Evolutionary conservation across 2,797 vertebrate species (phyloP), one percentile per base, ranked within the genome.

Genomic region (Myotis pilosus): DNA sequence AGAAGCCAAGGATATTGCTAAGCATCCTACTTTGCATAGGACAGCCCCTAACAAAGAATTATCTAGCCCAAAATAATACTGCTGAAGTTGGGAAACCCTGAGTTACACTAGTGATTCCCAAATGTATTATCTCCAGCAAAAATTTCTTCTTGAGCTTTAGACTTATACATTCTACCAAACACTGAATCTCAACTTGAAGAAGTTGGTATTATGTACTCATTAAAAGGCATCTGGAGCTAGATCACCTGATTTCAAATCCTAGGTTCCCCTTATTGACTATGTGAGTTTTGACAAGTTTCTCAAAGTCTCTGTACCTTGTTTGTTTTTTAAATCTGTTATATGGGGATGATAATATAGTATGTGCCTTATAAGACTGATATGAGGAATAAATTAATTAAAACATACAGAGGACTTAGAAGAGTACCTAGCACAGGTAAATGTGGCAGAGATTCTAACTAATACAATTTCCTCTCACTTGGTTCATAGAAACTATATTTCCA

Each of bases 381-480:
- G 38, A 80, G 36, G 64, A 84, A 74, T 47, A 66, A 66, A 60
- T 92, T 12, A 79, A 25, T 90, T 71, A 90, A 94, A 89, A 71
- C 9, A 62, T 20, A 28, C 33, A n/a, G 79, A 86, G 7, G 17
- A 78, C 33, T 88, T 53, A 41, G 33, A 69, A 79, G 7, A 71
- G 36, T 81, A 41, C 68, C 60, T 82, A 68, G 22, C n/a, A 87
- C 16, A 81, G 87, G 49, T 44, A 33, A 76, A 66, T 60, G 7
- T 76, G 68, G 25, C 49, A 75, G 68, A 80, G 36, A 68, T 75
- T 5, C 30, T 94, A 25, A 76, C 30, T 90, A 72, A 86, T 60
- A 60, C 10, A 75, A 7, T 68, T 74, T 91, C 19, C 22, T 44
- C 30, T 87, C 9, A 87, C 38, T 75, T 75, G 49, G 15, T 10